Evolutionary conservation across 2,113 vertebrate genomes (phyloP).

Genomic region (Felis chaus): DNA sequence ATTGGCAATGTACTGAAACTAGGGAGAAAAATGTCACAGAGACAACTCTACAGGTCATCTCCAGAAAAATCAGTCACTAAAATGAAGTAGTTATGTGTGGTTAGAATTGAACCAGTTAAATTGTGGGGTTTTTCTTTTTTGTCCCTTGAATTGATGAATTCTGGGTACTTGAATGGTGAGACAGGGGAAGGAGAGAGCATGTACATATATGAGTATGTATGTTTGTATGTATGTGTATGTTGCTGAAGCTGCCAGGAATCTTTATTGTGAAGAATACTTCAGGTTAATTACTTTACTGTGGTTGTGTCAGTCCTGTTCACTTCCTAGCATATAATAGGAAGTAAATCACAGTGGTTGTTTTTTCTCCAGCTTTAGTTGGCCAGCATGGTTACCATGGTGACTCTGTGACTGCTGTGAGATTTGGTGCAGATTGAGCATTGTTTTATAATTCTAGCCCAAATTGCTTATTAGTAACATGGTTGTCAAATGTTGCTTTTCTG

Average conservation of each 20-base stretch:
- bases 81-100: neutral
- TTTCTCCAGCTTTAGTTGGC: neutral
- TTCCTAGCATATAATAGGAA: neutral
- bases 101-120: neutral
- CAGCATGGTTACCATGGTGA: neutral
- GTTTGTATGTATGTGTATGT: neutral
- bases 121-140: neutral
- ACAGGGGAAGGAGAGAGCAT: neutral
- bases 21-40: neutral
- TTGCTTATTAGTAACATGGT: neutral
- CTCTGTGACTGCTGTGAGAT: neutral
- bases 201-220: neutral
- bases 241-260: neutral
- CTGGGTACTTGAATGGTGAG: neutral
- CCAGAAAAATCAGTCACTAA: neutral
- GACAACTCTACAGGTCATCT: neutral
- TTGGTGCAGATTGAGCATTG: neutral
- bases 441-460: neutral
- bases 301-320: neutral
- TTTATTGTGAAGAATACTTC: neutral
- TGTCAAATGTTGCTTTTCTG: neutral
- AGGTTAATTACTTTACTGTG: neutral
- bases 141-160: neutral
- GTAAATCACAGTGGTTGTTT: neutral
- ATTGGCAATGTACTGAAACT: neutral